Evolutionary conservation across 1,140 invertebrate species (phyloP).

Genomic region (Zaprionus davidi): DNA sequence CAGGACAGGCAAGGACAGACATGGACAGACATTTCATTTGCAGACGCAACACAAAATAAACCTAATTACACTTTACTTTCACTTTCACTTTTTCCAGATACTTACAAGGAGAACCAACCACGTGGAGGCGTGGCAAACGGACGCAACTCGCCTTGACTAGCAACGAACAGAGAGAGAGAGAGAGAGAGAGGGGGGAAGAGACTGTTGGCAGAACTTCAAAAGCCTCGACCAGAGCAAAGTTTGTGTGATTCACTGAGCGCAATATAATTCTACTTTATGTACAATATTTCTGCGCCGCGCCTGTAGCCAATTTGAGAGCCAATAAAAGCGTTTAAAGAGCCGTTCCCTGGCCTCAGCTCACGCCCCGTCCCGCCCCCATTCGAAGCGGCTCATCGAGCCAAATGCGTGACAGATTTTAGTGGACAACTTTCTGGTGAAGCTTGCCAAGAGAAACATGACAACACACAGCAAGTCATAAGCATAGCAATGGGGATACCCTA

Average conservation of each 20-base stretch:
- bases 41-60: slow-evolving; percentile 78
- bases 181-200: background rate
- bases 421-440: slow-evolving; percentile 18
- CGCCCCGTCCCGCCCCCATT: background rate
- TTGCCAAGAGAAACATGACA: slow-evolving; percentile 1
- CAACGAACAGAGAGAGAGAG: background rate
- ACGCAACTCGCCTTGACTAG: slow-evolving; percentile 6
- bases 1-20: background rate
- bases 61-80: slow-evolving; percentile 79
- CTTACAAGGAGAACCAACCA: slow-evolving; percentile 21
- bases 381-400: slow-evolving; percentile 19
- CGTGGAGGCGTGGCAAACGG: background rate
- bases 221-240: slow-evolving; percentile 40
- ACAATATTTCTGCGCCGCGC: slow-evolving; percentile 51
- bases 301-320: slow-evolving; percentile 72
- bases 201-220: slow-evolving; percentile 29
- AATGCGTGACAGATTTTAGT: slow-evolving; percentile 48
- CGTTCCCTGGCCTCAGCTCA: slow-evolving; percentile 7
- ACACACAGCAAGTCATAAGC: background rate
- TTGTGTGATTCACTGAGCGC: slow-evolving; percentile 36
- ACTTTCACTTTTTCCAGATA: slow-evolving; percentile 55
- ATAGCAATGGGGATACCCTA: slow-evolving; percentile 8
- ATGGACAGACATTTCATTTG: slow-evolving; percentile 65
- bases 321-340: slow-evolving; percentile 75
- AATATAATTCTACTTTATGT: slow-evolving; percentile 56